Base-by-base conservation (phyloP, 30 jellyfish, hydroid and myxozoan genomes). In the Chironex yamaguchii region DNA sequence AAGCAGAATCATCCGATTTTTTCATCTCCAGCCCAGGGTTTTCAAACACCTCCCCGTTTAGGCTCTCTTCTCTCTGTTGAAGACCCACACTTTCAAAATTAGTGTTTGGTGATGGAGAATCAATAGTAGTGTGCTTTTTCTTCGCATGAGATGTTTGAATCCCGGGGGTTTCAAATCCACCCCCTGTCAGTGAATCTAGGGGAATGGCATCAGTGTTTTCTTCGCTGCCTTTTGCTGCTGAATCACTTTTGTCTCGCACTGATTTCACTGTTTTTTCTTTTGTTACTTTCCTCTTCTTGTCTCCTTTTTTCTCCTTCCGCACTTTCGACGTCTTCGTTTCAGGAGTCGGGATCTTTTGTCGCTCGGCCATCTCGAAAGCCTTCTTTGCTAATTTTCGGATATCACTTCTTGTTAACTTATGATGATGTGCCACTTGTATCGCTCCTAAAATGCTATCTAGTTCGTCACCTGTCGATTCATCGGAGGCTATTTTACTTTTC, bases 331-430 rank as follows among this genome's bases (percentile, higher is more conserved):
- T 36, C 62, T 34, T 53, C 84, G 36, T 70, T 68, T 23, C 77
- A 35, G 67, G 32, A 21, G 34, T 17, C 1, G 67, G 31, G 35
- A 81, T 74, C 12, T 30, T 71, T 33, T 26, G 31, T 23, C 53
- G 49, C 76, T 79, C 71, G 66, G 58, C 71, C 73, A 71, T 48
- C 65, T 95, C 97, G 50, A 95, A 86, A 12, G 99, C 99, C 82
- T 95, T 95, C 68, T 86, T 95, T 0, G 99, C 99, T 23, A 95
- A 85, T 23, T 84, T 70, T 29, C 97, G 52, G 42, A 95, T 95
- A 52, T 95, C 99, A 42, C 90, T 95, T 81, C 99, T 64, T 29
- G 99, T 90, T 31, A 95, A 65, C 63, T 87, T 87, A 83, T 95
- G 97, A 53, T 86, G 97, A 35, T 95, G 85, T 2, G 99, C 96